A percentile compares a stretch with the other conserved stretches of the same genome.
Evolutionary conservation across 2,797 vertebrate species (phyloP).

Genomic region (Poeciliopsis paucimaculata): DNA sequence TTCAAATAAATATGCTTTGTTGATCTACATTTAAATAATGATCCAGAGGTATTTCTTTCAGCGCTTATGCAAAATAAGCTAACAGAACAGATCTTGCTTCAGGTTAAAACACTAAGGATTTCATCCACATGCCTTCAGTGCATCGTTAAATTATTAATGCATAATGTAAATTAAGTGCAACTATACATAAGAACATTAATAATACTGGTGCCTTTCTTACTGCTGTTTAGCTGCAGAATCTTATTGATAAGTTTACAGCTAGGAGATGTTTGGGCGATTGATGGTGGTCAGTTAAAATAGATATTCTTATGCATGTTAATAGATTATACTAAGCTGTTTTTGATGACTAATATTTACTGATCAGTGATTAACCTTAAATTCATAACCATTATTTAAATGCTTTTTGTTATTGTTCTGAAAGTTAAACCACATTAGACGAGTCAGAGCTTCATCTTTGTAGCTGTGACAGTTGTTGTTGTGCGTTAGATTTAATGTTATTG

Average conservation of each 20-base stretch:
- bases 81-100: no score
- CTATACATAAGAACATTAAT: neutral
- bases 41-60: no score
- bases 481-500: no score
- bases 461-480: neutral
- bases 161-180: neutral
- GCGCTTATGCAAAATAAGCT: no score
- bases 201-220: neutral
- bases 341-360: neutral
- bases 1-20: no score
- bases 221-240: neutral
- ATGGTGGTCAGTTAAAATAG: neutral
- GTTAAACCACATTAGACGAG: neutral
- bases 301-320: neutral
- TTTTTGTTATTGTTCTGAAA: neutral
- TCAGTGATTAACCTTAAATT: neutral
- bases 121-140: neutral
- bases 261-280: neutral
- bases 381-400: neutral
- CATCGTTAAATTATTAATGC: neutral
- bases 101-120: neutral
- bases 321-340: neutral
- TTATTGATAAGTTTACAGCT: neutral
- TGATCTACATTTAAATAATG: no score
- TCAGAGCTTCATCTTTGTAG: neutral